Conservation (phyloP, 2,113 vertebrate genomes). For the Isurus oxyrinchus region DNA sequence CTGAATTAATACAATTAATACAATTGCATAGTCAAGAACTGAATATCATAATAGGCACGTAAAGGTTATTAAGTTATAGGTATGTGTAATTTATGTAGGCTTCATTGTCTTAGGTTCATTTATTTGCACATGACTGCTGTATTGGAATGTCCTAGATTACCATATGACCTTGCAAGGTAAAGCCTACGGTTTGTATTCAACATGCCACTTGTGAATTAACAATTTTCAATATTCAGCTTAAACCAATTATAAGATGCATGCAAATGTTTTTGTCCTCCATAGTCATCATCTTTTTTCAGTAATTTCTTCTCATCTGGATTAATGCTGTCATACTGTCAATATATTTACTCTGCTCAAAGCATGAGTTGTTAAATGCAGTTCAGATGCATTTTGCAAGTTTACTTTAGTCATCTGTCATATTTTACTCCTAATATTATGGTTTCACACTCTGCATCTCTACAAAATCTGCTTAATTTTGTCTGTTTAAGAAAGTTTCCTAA, state of each 20-base stretch:
- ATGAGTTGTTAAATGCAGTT: background rate
- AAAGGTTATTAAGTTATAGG: background rate
- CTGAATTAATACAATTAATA: background rate
- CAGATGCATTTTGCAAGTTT: background rate
- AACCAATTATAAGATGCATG: background rate
- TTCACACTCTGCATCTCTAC: background rate
- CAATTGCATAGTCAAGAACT: background rate
- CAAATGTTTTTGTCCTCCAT: background rate
- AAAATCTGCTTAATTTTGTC: background rate
- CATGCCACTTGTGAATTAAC: background rate
- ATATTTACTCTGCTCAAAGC: background rate
- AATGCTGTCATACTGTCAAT: background rate
- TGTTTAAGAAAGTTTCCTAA: background rate
- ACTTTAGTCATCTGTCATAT: background rate
- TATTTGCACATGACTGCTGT: background rate
- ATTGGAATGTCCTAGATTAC: background rate
- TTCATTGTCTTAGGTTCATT: background rate
- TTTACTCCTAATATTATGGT: background rate
- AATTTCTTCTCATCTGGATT: background rate
- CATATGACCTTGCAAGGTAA: background rate
- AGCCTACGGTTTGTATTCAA: background rate
- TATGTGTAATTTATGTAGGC: background rate
- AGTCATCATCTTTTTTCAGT: background rate
- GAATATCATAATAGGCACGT: background rate
- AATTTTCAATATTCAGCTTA: background rate